Conservation (phyloP, 2,113 vertebrate genomes). For the human region GRCh38 chrX:74586501-74587000, state of each 20-base stretch:
- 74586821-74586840: too few relatives aligned
- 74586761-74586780: slow-evolving; percentile 33
- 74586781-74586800: slow-evolving; percentile 54
- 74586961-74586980: too few relatives aligned
- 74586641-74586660: background rate
- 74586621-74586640: slow-evolving; percentile 43
- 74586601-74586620: slow-evolving; percentile 29
- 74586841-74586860: too few relatives aligned
- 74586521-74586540: slow-evolving; percentile 39
- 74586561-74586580: background rate
- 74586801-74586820: background rate
- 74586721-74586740: background rate
- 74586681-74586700: slow-evolving; percentile 45
- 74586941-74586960: too few relatives aligned
- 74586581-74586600: background rate
- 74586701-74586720: slow-evolving; percentile 41
- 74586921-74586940: too few relatives aligned
- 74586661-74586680: slow-evolving; percentile 44
- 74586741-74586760: slow-evolving; percentile 8
- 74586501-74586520: slow-evolving; percentile 49
- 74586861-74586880: too few relatives aligned
- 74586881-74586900: too few relatives aligned
- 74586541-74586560: background rate
- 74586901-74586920: too few relatives aligned
- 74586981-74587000: too few relatives aligned